These are phyloP conservation scores for Hydropsyche betteni DNA, from an alignment of 2,888 invertebrate species.

Conservation along the genomic window DNA sequence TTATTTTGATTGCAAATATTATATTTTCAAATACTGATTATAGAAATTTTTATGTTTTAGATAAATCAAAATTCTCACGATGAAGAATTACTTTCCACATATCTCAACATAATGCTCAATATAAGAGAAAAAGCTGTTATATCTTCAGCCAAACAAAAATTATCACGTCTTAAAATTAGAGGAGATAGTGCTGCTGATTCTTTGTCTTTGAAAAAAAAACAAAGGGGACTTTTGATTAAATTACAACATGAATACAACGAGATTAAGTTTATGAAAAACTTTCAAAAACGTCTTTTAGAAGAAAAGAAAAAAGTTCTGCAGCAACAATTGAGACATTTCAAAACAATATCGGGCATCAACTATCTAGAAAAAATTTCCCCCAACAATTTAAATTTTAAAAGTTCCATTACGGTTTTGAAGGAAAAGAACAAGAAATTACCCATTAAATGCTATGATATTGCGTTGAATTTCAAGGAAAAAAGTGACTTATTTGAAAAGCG, in stretches of 20 bases:
- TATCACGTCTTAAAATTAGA: slow-evolving; percentile 47
- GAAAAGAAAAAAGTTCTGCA: slow-evolving; percentile 44
- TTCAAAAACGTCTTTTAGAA: slow-evolving; percentile 47
- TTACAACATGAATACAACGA: slow-evolving; percentile 50
- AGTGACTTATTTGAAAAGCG: not conserved
- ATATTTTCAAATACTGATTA: not conserved
- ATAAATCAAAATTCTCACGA: slow-evolving; percentile 48
- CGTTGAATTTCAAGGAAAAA: not conserved
- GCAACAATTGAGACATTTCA: slow-evolving; percentile 48
- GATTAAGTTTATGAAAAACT: slow-evolving; percentile 49
- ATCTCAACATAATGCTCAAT: slow-evolving; percentile 46
- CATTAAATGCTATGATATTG: slow-evolving; percentile 15
- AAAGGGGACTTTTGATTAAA: slow-evolving; percentile 47
- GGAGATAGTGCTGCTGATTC: slow-evolving; percentile 40
- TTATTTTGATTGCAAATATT: not conserved
- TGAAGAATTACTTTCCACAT: slow-evolving; percentile 47
- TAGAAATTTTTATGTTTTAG: slow-evolving; percentile 38
- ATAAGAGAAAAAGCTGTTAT: slow-evolving; percentile 47
- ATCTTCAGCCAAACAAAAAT: slow-evolving; percentile 45
- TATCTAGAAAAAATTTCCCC: not conserved
- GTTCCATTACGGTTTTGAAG: not conserved
- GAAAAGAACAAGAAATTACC: slow-evolving; percentile 14
- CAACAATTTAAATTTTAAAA: slow-evolving; percentile 17
- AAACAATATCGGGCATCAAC: slow-evolving; percentile 42
- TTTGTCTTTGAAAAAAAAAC: slow-evolving; percentile 48